Base-by-base conservation (phyloP, 2,113 vertebrate species). In the Buteo buteo region DNA sequence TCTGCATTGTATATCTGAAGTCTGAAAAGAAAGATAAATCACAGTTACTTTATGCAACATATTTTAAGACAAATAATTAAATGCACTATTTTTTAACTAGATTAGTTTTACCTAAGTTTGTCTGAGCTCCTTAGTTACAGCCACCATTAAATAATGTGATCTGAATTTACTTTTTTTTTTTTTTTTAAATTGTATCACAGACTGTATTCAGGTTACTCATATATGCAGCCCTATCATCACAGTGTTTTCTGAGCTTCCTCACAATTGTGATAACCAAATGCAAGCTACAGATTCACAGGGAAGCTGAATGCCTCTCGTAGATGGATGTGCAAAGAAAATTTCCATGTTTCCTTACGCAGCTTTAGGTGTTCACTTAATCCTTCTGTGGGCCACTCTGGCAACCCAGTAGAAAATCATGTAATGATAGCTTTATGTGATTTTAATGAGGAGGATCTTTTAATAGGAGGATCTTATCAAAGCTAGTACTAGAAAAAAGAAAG, bases 1-100 rank as follows among this genome's bases (percentile, higher is more conserved):
- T 98, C 85, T 98, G 98, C 98, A 99, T 96, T 58, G 97, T 98
- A 62, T 91, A 91, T 82, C 99, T 98, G 97, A 99, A 98, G 93
- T 99, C 99, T 99, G 96, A 49, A 22, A 86, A 76, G 59, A 80
- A 94, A 94, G n/a, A 88, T 13, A 80, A 70, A 78, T 65, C 49
- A 65, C 18, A 38, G 65, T 94, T 85, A 94, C 31, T 77, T 65
- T 80, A 85, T 14, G 12, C 29, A 82, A 12, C 2, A 6, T 82
- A 50, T 59, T 65, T 89, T 82, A 85, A 82, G 49, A 52, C 15
- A 9, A 88, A 45, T 88, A 81, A 89, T 82, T 89, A 97, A 97
- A 93, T 61, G 24, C n/a, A 76, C 26, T 76, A 28, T 95, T 93
- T 91, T 95, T 96, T 76, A 80, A 69, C 17, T 57, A 12, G 8